These are phyloP conservation scores for Cyclura pinguis DNA, from an alignment of 2,797 vertebrate species.

Conservation along the genomic window DNA sequence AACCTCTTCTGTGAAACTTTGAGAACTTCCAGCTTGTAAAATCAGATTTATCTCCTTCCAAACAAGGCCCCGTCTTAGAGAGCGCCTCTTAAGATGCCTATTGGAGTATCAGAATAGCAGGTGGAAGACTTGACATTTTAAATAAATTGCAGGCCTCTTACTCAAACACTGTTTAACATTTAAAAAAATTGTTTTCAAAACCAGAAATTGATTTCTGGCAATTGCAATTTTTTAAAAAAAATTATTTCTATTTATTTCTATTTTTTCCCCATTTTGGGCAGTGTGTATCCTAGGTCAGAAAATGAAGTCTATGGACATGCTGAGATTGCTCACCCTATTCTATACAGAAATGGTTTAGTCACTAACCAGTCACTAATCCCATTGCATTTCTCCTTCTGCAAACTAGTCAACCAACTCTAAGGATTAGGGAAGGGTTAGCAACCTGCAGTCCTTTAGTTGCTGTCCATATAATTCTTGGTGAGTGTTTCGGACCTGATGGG, in stretches of 20 bases:
- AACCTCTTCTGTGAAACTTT: not conserved
- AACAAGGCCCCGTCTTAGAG: not conserved
- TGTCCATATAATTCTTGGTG: not conserved
- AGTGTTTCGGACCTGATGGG: not conserved
- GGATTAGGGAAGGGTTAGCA: not conserved
- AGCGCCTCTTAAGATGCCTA: not conserved
- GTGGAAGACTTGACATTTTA: too few species aligned
- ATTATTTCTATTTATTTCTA: too few species aligned
- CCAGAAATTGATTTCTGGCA: too few species aligned
- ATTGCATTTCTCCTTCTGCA: not conserved
- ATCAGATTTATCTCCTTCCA: not conserved
- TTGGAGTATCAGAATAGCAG: not conserved
- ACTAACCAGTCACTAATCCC: not conserved
- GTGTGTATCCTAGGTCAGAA: too few species aligned
- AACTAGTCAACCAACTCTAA: not conserved
- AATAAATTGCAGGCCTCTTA: too few species aligned
- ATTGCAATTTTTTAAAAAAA: too few species aligned
- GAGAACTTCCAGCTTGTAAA: not conserved
- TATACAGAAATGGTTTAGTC: not conserved
- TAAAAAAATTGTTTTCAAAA: too few species aligned
- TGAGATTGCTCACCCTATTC: too few species aligned
- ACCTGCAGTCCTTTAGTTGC: not conserved
- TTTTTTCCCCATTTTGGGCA: too few species aligned
- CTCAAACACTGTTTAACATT: too few species aligned
- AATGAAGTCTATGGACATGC: too few species aligned